Percentiles rank a stretch among this genome's conserved stretches.
phyloP scores from a whole-genome alignment of 2,888 invertebrate species.

The Tillus elongatus region DNA sequence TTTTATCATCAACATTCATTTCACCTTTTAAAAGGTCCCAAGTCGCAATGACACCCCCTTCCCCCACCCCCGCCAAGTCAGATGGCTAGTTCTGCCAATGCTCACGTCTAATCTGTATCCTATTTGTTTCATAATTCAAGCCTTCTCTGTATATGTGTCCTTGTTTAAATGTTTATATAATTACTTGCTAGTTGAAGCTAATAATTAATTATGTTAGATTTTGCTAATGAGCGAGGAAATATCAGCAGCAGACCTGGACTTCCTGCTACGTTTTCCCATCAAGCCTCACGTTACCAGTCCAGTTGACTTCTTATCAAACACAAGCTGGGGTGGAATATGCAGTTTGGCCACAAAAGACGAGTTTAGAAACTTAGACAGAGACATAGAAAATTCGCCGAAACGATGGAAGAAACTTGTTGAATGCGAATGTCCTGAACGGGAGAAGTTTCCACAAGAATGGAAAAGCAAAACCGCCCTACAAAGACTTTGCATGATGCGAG shows the following conservation, averaged over 20 bases:
- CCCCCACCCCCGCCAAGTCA: too few relatives aligned
- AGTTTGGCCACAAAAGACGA: conserved; percentile 84
- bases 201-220: too few relatives aligned
- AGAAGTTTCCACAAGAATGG: conserved; percentile 98
- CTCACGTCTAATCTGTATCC: too few relatives aligned
- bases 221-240: conserved; percentile 81
- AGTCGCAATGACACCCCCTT: too few relatives aligned
- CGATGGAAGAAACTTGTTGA: conserved; percentile 96
- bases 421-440: conserved; percentile 88
- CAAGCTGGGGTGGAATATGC: conserved; percentile 92
- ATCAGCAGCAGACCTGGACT: conserved; percentile 76
- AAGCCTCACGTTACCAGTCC: conserved; percentile 89
- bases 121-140: too few relatives aligned
- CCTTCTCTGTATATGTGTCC: too few relatives aligned
- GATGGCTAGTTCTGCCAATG: too few relatives aligned
- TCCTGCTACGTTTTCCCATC: conserved; percentile 83
- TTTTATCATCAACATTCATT: too few relatives aligned
- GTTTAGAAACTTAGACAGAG: conserved; percentile 86
- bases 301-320: conserved; percentile 87
- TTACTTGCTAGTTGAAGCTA: too few relatives aligned
- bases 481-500: conserved; percentile 91
- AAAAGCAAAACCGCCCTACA: conserved; percentile 91
- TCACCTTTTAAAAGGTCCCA: too few relatives aligned
- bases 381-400: conserved; percentile 93
- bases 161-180: too few relatives aligned